Conservation (phyloP, 2,113 vertebrate species). For the Oncorhynchus gorbuscha region DNA sequence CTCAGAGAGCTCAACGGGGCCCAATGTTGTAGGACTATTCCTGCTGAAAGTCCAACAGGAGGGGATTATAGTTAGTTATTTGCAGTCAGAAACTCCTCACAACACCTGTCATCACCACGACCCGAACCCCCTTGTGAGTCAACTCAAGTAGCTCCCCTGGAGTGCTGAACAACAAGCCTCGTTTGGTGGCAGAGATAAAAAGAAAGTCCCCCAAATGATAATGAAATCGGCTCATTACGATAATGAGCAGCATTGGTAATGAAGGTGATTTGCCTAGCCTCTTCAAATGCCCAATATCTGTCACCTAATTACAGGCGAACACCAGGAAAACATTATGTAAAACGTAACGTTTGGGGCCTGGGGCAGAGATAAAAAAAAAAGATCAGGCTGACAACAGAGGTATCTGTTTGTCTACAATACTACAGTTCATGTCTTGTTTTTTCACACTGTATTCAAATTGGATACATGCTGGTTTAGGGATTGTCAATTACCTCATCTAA, state of each 20-base stretch:
- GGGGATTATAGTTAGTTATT: conserved; percentile 28
- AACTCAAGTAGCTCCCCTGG: conserved; percentile 42
- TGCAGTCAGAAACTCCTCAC: conserved; percentile 19
- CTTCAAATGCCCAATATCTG: conserved; percentile 40
- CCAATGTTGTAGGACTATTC: background rate
- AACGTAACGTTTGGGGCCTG: conserved; percentile 40
- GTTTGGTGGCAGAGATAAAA: conserved; percentile 61
- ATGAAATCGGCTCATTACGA: conserved; percentile 76
- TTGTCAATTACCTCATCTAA: background rate
- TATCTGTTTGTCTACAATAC: conserved; percentile 47
- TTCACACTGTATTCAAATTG: conserved; percentile 20
- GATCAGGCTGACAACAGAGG: conserved; percentile 40
- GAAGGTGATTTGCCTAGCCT: conserved; percentile 63
- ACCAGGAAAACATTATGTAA: conserved; percentile 46
- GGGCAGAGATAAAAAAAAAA: too few relatives aligned
- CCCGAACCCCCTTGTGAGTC: conserved; percentile 32
- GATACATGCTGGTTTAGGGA: background rate
- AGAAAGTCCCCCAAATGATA: conserved; percentile 69
- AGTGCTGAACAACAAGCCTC: conserved; percentile 50
- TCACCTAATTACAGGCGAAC: conserved; percentile 62
- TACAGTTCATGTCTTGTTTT: conserved; percentile 31
- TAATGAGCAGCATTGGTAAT: conserved; percentile 71
- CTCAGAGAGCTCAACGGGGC: background rate
- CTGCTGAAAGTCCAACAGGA: background rate
- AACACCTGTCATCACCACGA: conserved; percentile 45